Evolutionary conservation across 2,797 vertebrate species (phyloP).

Genomic region (Myripristis jacobus): DNA sequence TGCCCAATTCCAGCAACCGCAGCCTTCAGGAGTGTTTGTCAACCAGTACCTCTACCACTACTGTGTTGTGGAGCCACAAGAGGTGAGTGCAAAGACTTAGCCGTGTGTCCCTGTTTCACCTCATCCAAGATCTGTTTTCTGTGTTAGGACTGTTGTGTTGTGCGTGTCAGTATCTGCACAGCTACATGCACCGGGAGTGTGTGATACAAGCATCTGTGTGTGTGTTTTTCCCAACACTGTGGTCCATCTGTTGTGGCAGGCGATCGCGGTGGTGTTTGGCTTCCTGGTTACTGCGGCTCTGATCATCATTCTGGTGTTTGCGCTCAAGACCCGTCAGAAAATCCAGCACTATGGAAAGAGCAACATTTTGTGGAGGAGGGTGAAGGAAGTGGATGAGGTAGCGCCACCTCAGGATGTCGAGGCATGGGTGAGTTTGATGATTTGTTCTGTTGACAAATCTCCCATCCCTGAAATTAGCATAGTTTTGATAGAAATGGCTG

Average conservation of each 20-base stretch:
- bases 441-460: background rate
- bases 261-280: constrained; percentile 90
- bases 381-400: constrained; percentile 75
- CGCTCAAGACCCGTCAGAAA: constrained; percentile 88
- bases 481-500: background rate
- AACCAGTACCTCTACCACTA: constrained; percentile 95
- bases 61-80: constrained; percentile 93
- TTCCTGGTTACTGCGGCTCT: constrained; percentile 87
- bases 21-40: constrained; percentile 67
- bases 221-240: background rate
- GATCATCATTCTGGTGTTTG: constrained; percentile 91
- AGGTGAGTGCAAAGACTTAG: constrained; percentile 88
- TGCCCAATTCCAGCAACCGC: constrained; percentile 82
- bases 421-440: constrained; percentile 88
- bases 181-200: background rate
- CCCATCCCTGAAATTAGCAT: background rate
- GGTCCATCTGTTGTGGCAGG: constrained; percentile 71
- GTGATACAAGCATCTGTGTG: background rate
- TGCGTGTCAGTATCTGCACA: no score
- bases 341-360: constrained; percentile 86
- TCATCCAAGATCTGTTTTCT: no score
- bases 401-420: constrained; percentile 86
- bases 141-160: no score
- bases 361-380: constrained; percentile 90
- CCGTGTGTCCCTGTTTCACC: no score